Percentiles rank a stretch among this genome's conserved stretches.
Conservation (phyloP, 2,888 invertebrate genomes). For the Laothoe populi region DNA sequence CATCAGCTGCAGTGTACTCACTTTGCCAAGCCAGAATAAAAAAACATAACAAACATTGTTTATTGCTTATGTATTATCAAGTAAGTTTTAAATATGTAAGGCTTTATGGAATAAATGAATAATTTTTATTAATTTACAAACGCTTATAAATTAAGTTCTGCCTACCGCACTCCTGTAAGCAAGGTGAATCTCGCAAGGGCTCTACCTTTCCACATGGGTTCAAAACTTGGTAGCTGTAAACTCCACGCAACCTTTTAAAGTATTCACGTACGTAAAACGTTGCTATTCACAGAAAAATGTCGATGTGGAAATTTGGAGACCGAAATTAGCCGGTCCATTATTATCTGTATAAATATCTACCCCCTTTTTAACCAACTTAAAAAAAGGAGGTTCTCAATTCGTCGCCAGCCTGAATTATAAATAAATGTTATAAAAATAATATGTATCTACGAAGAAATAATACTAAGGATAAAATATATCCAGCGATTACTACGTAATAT, state of each 20-base stretch:
- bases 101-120: not conserved
- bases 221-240: constrained; percentile 7
- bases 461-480: no score
- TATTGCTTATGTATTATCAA: no score
- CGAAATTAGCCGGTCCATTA: not conserved
- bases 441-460: no score
- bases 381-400: no score
- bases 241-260: constrained; percentile 18
- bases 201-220: constrained; percentile 21
- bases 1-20: no score
- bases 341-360: not conserved
- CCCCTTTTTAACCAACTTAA: not conserved
- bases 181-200: constrained; percentile 26
- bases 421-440: no score
- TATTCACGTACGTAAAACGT: constrained; percentile 13
- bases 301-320: not conserved
- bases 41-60: no score
- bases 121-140: not conserved
- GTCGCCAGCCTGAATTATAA: no score
- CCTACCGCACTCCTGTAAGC: not conserved
- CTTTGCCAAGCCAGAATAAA: no score
- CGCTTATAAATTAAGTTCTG: not conserved
- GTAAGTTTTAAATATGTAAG: no score
- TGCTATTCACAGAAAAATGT: not conserved
- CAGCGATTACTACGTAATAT: not conserved